phyloP scores from a whole-genome alignment of 2,888 invertebrate genomes.

The Leptinotarsa haldemani region DNA sequence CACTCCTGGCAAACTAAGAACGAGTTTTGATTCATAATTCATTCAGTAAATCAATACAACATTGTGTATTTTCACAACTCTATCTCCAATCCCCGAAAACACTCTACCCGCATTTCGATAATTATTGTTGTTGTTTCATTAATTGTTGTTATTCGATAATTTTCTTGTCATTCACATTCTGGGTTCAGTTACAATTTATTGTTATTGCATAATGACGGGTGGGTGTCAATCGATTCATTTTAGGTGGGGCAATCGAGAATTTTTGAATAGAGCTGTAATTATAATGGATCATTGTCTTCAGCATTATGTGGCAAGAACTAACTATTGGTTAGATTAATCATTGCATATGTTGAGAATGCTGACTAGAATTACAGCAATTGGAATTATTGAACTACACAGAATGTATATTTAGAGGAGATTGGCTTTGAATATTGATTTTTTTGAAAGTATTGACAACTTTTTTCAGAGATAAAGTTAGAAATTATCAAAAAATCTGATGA shows the following conservation, averaged over 20 bases:
- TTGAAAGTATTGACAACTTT: no score
- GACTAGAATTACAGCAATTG: no score
- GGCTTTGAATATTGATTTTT: no score
- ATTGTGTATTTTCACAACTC: background rate
- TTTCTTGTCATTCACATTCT: constrained; percentile 5
- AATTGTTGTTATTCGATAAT: constrained; percentile 3
- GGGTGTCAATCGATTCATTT: constrained; percentile 5
- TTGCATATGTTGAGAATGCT: no score
- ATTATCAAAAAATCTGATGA: no score
- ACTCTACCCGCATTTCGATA: constrained; percentile 6
- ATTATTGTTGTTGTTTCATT: constrained; percentile 9
- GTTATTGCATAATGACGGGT: background rate
- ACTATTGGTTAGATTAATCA: background rate
- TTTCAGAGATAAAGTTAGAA: no score
- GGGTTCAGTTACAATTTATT: background rate
- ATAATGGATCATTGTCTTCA: background rate
- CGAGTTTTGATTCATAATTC: background rate
- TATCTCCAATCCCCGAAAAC: background rate
- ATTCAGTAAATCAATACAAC: background rate
- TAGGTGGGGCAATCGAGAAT: background rate
- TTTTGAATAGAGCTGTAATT: background rate
- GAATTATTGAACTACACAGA: no score
- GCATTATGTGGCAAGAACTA: background rate
- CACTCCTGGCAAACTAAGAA: background rate
- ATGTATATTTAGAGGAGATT: no score